These are phyloP conservation scores for Conopomorpha cramerella DNA, from an alignment of 1,140 invertebrate species.

Conservation along the genomic window DNA sequence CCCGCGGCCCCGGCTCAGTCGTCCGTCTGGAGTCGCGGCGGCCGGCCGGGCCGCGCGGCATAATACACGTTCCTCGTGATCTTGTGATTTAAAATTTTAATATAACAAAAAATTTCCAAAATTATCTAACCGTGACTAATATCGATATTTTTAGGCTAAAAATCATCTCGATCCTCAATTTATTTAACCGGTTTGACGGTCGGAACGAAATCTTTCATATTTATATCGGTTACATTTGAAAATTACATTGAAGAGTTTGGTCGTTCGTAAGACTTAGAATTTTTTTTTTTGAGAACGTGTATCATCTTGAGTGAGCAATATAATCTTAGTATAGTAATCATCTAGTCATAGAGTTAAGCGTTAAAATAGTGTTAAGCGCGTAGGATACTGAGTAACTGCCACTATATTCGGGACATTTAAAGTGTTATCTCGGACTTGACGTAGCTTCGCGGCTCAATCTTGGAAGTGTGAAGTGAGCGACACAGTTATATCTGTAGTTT, in stretches of 20 bases:
- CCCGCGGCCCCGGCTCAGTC: constrained; percentile 39
- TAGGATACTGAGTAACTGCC: too few relatives aligned
- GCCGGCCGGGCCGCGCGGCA: constrained; percentile 50
- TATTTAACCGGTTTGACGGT: constrained; percentile 46
- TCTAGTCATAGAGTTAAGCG: too few relatives aligned
- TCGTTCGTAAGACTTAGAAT: constrained; percentile 45
- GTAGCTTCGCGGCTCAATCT: too few relatives aligned
- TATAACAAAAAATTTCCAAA: constrained; percentile 30
- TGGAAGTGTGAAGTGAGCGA: too few relatives aligned
- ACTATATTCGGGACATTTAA: too few relatives aligned
- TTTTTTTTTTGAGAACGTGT: constrained; percentile 40
- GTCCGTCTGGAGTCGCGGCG: constrained; percentile 54
- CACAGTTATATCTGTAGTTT: too few relatives aligned
- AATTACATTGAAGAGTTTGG: constrained; percentile 42
- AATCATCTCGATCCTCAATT: constrained; percentile 30
- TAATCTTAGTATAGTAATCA: constrained; percentile 12
- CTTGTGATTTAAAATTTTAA: constrained; percentile 57
- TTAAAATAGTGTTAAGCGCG: constrained; percentile 18
- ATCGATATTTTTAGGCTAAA: constrained; percentile 57
- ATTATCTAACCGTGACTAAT: constrained; percentile 42
- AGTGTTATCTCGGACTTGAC: too few relatives aligned
- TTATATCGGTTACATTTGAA: constrained; percentile 55
- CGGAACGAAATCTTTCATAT: constrained; percentile 51
- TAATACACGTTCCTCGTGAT: constrained; percentile 57
- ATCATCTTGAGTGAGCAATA: constrained; percentile 34